Evolutionary conservation across 2,888 invertebrate species (phyloP).

Genomic region (Machimus rusticus): DNA sequence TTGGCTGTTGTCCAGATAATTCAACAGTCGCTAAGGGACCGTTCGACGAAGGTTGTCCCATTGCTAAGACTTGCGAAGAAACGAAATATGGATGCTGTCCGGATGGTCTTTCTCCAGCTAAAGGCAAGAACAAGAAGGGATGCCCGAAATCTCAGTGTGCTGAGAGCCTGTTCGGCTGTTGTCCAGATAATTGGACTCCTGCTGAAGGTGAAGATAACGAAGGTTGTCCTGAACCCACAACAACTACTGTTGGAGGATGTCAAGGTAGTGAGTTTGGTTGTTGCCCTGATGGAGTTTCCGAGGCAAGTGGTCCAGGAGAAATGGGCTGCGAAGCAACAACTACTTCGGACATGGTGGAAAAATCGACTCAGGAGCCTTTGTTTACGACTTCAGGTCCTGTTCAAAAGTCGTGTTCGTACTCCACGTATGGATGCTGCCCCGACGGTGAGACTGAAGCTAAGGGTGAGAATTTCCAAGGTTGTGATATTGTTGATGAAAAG

Average conservation of each 20-base stretch:
- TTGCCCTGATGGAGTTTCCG: constrained; percentile 73
- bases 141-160: constrained; percentile 79
- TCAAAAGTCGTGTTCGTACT: constrained; percentile 12
- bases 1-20: constrained; percentile 87
- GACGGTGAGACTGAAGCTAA: constrained; percentile 72
- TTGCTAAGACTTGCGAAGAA: constrained; percentile 67
- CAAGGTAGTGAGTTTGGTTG: constrained; percentile 66
- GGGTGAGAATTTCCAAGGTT: constrained; percentile 64
- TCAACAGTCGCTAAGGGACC: constrained; percentile 80
- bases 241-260: constrained; percentile 50
- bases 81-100: constrained; percentile 72
- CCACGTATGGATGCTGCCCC: constrained; percentile 72
- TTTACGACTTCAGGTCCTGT: constrained; percentile 49
- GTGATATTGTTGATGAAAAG: constrained; percentile 53
- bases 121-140: constrained; percentile 73
- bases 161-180: constrained; percentile 86
- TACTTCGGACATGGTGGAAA: constrained; percentile 49
- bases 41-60: constrained; percentile 80
- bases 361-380: constrained; percentile 16
- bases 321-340: constrained; percentile 53
- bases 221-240: constrained; percentile 76
- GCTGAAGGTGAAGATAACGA: constrained; percentile 80
- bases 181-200: constrained; percentile 77
- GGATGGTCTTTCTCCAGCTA: constrained; percentile 72
- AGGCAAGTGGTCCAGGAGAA: constrained; percentile 68